Evolutionary conservation across 2,888 invertebrate genomes (phyloP).

Genomic region (Tinea semifulvella): DNA sequence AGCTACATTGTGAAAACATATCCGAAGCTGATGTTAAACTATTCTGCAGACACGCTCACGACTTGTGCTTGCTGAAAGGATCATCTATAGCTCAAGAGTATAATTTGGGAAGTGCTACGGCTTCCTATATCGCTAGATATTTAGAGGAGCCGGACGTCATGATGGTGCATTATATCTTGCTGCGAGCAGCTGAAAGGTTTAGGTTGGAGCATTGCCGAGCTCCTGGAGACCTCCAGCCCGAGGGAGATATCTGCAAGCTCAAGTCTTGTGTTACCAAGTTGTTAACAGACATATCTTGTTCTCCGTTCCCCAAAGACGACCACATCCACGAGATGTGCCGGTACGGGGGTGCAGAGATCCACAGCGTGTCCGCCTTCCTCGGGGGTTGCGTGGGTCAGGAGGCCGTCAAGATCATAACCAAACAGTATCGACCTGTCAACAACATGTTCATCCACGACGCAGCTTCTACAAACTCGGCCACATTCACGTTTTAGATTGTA

Average conservation of each 20-base stretch:
- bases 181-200: constrained; percentile 92
- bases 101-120: constrained; percentile 68
- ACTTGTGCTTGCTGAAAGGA: constrained; percentile 82
- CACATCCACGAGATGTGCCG: constrained; percentile 94
- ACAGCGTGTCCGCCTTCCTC: constrained; percentile 91
- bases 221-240: constrained; percentile 90
- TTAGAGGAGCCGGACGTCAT: constrained; percentile 86
- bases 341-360: constrained; percentile 94
- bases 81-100: constrained; percentile 85
- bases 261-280: constrained; percentile 80
- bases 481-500: constrained; percentile 75
- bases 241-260: constrained; percentile 88
- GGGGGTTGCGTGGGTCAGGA: constrained; percentile 96
- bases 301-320: constrained; percentile 86
- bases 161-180: constrained; percentile 88
- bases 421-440: constrained; percentile 95
- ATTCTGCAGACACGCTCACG: constrained; percentile 89
- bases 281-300: constrained; percentile 85
- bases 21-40: constrained; percentile 83
- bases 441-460: constrained; percentile 97
- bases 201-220: constrained; percentile 86
- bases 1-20: constrained; percentile 80
- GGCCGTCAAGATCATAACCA: constrained; percentile 92
- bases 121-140: constrained; percentile 69
- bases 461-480: constrained; percentile 84